Base-by-base conservation (phyloP, 1,140 invertebrate genomes). In the Magallana gigas region DNA sequence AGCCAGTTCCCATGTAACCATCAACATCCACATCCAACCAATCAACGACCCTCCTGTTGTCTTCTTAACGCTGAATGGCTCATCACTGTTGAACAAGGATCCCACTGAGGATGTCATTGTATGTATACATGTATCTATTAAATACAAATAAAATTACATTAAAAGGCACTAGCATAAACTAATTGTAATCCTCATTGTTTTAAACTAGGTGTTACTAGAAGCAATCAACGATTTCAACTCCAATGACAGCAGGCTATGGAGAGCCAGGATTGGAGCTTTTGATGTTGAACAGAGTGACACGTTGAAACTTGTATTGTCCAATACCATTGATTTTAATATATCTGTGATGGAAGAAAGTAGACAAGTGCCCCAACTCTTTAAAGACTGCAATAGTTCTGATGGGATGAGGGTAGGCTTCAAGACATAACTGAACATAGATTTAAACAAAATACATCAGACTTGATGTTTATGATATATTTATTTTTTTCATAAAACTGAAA, bases 21-120 rank as follows among this genome's bases (percentile, higher is more conserved):
- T 87, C 23, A 82, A 36, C 36, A 82, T 87, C 12, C 59, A 82
- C 58, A 57, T 87, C 12, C 80, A 58, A 1, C 18, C 29, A n/a
- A 9, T 87, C 16, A 87, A 87, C 36, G 85, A 87, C 64, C 36
- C 36, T n/a, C 85, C 85, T n/a, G 36, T 36, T 16, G 62, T 87
- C 18, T 87, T 87, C 14, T 76, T 62, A 11, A 60, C 76, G 1
- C 76, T 59, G 76, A 82, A 68, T 83, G 85, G 85, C n/a, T 58
- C 58, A 18, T 82, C 76, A 18, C 57, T 87, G 5, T 58, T 83
- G 1, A 62, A 9, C 23, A 58, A 59, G 14, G 85, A 87, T 57
- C 14, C 57, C 58, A 82, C 80, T 36, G 85, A 87, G 48, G 57
- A 76, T n/a, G 81, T 87, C 57, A 62, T 82, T 16, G 85, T 87